Evolutionary conservation across 2,797 vertebrate species (phyloP), one percentile per base, ranked within the genome.

Genomic region (Paratrypauchen microcephalus): DNA sequence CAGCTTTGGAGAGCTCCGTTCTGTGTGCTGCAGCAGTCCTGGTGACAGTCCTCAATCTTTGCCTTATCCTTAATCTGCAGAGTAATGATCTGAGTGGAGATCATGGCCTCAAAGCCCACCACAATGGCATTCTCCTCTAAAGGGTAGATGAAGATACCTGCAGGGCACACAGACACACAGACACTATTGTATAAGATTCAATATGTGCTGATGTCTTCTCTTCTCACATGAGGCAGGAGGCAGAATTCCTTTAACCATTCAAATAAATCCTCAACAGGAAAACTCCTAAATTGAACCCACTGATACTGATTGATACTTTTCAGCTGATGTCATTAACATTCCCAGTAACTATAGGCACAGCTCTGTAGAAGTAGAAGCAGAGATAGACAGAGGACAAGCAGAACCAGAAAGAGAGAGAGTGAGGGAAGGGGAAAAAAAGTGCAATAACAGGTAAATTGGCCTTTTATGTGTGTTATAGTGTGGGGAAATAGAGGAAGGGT

Each of bases 61-160:
- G 93, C 88, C 88, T 97, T 99, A 92, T 97, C 96, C 85, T 96
- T 98, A 86, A 99, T 95, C 90, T 98, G 97, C 80, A 98, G 92
- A 0, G 95, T 97, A 76, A 98, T 90, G 0, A 95, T 93, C 2
- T 94, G 94, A 65, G 75, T 93, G 11, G 94, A 94, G 71, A 97
- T 92, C 74, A 96, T 94, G 0, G 96, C 96, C 83, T 99, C 96
- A 0, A 98, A 99, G 19, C 98, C 97, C 0, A 99, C 94, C 0
- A 99, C 95, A 0, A 96, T 91, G 7, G 94, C 94, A 69, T 91
- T 78, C 79, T 98, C 97, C 2, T 97, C 96, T 91, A 98, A 86
- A 0, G 97, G 97, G 76, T 96, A 99, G 72, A 98, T 94, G 21
- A 99, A 99, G 85, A 99, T 92, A 36, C 96, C 98, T 99, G 80